phyloP scores from a whole-genome alignment of 2,113 vertebrate genomes.

The pig (Sus scrofa) region DNA sequence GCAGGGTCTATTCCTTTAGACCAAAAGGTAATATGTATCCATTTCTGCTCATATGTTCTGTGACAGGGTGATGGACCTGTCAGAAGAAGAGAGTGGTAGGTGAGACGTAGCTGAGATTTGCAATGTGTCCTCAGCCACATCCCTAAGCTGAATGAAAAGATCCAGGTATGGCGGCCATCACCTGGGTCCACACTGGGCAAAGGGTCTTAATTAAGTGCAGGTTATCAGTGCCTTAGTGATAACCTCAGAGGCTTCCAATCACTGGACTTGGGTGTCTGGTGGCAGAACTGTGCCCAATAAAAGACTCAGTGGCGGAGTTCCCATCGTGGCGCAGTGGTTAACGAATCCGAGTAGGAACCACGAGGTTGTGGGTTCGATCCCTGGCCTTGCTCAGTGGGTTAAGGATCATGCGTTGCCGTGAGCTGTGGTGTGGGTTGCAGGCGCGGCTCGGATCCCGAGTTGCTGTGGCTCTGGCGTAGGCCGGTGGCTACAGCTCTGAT shows the following conservation, averaged over 20 bases:
- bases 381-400: too few species aligned
- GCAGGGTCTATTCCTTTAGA: not conserved
- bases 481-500: too few species aligned
- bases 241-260: not conserved
- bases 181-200: not conserved
- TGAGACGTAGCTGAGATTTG: not conserved
- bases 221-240: not conserved
- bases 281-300: not conserved
- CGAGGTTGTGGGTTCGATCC: too few species aligned
- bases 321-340: too few species aligned
- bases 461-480: too few species aligned
- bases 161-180: not conserved
- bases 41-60: constrained; percentile 39
- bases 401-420: too few species aligned
- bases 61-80: constrained; percentile 16
- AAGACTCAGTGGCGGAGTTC: constrained; percentile 10
- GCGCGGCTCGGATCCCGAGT: too few species aligned
- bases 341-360: too few species aligned
- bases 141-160: not conserved
- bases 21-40: not conserved
- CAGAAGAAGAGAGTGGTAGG: not conserved
- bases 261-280: not conserved
- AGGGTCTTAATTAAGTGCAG: not conserved
- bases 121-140: not conserved
- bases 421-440: too few species aligned